Percentiles rank a stretch among this genome's conserved stretches.
phyloP scores from a whole-genome alignment of 2,888 invertebrate species.

The Acanthosepion lycidas region DNA sequence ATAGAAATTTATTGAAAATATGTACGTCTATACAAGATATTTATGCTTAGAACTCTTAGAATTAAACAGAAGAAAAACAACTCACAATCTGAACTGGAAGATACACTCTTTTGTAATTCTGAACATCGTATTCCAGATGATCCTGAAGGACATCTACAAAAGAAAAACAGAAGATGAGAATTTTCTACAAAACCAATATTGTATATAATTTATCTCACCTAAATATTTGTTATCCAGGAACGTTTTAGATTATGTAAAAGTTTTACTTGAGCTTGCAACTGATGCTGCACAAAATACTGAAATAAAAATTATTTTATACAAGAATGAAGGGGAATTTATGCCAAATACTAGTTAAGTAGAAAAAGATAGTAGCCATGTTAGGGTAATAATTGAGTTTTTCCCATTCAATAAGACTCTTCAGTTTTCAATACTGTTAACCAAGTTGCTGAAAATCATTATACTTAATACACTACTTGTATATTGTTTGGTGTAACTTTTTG shows the following conservation, averaged over 20 bases:
- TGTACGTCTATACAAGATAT: too few species aligned
- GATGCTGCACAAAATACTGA: neutral
- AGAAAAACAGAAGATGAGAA: neutral
- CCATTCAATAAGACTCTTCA: too few species aligned
- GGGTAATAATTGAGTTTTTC: too few species aligned
- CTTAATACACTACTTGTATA: too few species aligned
- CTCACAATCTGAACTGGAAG: neutral
- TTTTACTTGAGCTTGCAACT: neutral
- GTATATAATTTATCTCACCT: neutral
- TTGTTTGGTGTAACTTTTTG: too few species aligned
- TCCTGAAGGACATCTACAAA: neutral
- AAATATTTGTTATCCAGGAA: neutral
- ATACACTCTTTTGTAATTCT: neutral
- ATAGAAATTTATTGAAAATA: too few species aligned
- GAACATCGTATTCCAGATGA: conserved; percentile 14
- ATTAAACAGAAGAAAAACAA: neutral
- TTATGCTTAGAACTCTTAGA: too few species aligned
- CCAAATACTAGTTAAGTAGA: too few species aligned
- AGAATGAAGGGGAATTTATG: too few species aligned
- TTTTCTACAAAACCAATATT: neutral
- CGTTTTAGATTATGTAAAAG: neutral
- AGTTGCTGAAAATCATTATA: too few species aligned
- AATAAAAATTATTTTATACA: neutral
- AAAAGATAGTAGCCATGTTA: too few species aligned
- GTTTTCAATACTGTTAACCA: too few species aligned